Conservation (phyloP, 2,888 invertebrate species). For the Rotaria socialis region DNA sequence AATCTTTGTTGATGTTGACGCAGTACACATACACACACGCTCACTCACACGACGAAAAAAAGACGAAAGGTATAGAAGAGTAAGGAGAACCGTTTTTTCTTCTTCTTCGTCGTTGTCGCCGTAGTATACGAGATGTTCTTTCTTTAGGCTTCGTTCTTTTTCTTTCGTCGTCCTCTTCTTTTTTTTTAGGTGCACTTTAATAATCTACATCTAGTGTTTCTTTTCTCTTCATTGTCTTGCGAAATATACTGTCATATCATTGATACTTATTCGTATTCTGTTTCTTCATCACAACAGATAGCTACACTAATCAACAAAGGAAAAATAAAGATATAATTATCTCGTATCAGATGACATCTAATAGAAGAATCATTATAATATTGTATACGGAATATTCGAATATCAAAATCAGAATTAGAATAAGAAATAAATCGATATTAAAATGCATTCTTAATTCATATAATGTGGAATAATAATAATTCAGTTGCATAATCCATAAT, state of each 20-base stretch:
- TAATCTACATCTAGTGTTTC: not conserved
- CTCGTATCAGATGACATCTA: not conserved
- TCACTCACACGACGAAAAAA: not conserved
- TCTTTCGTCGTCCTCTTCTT: not conserved
- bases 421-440: not conserved
- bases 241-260: not conserved
- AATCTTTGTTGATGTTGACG: conserved; percentile 18
- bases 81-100: not conserved
- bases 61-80: conserved; percentile 12
- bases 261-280: not conserved
- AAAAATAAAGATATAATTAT: too few relatives aligned
- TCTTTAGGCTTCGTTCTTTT: conserved; percentile 16
- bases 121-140: not conserved
- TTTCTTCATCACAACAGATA: not conserved
- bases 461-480: not conserved
- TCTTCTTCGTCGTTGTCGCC: not conserved
- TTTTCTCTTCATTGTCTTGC: not conserved
- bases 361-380: not conserved
- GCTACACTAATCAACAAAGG: too few relatives aligned
- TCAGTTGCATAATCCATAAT: not conserved
- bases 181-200: not conserved
- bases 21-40: not conserved
- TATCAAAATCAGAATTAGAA: not conserved
- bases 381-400: too few relatives aligned
- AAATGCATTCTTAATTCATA: not conserved